Evolutionary conservation across 2,113 vertebrate species (phyloP).

Genomic region (Uria lomvia): DNA sequence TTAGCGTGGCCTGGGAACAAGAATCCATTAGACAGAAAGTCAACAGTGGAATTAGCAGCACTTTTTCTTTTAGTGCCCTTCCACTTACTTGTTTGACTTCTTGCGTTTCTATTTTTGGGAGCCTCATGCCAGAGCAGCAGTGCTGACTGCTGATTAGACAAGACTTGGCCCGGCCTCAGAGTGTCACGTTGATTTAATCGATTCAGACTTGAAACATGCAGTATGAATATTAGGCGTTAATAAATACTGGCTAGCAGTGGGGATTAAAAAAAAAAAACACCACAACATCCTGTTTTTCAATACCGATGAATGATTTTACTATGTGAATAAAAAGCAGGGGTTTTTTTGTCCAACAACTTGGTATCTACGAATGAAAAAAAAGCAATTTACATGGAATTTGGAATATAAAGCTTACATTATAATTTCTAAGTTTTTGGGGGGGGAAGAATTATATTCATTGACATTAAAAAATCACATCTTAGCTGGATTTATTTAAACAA

Average conservation of each 20-base stretch:
- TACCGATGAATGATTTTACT: neutral
- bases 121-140: constrained; percentile 6
- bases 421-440: fast-evolving
- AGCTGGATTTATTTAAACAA: neutral
- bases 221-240: neutral
- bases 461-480: neutral
- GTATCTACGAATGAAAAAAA: neutral
- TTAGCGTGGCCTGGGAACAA: constrained; percentile 68
- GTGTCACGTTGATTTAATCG: neutral
- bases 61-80: constrained; percentile 69
- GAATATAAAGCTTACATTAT: neutral
- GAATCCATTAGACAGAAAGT: constrained; percentile 73
- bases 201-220: constrained; percentile 6
- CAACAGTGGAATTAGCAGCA: constrained; percentile 67
- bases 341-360: neutral
- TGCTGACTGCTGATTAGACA: constrained; percentile 34
- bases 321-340: neutral
- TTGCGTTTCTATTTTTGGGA: constrained; percentile 61
- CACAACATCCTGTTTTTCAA: neutral
- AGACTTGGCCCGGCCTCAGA: neutral
- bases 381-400: neutral
- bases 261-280: neutral
- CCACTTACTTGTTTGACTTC: constrained; percentile 66
- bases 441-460: neutral
- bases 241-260: neutral